Percentiles rank a stretch among this genome's conserved stretches.
These are phyloP conservation scores for Thalassophryne amazonica DNA, from an alignment of 2,797 vertebrate species.

Conservation along the genomic window DNA sequence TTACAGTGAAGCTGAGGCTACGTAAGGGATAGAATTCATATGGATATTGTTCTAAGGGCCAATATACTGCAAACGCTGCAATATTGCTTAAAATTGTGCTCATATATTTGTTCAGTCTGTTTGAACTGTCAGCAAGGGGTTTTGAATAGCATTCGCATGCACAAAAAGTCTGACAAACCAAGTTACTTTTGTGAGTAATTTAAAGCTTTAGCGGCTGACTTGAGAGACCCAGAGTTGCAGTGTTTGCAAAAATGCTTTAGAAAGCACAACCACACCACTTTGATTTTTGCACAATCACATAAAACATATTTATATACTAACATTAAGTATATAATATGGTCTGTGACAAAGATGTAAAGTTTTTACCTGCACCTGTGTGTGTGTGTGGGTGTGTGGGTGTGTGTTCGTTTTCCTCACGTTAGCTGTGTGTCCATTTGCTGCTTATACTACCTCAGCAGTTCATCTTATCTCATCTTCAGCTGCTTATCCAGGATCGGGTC, in stretches of 20 bases:
- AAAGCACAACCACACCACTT: not conserved
- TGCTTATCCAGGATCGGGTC: too few species aligned
- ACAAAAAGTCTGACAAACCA: not conserved
- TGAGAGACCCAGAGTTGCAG: not conserved
- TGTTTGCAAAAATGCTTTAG: not conserved
- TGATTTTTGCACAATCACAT: not conserved
- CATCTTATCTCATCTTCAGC: too few species aligned
- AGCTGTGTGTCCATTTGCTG: too few species aligned
- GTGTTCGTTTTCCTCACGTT: too few species aligned
- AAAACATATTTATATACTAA: not conserved
- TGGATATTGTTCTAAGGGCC: conserved; percentile 1
- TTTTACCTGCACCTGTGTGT: too few species aligned
- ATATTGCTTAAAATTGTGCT: not conserved
- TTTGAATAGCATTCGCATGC: not conserved
- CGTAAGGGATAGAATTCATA: conserved; percentile 27
- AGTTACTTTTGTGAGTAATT: not conserved
- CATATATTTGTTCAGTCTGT: not conserved
- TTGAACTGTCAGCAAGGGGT: not conserved
- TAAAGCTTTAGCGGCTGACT: not conserved
- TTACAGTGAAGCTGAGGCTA: conserved; percentile 5
- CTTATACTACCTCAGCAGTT: too few species aligned
- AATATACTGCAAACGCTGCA: conserved; percentile 3
- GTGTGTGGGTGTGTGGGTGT: too few species aligned
- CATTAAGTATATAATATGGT: too few species aligned
- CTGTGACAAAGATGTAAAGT: too few species aligned